A percentile compares a stretch with the other conserved stretches of the same genome.
phyloP scores from a whole-genome alignment of 2,888 invertebrate species.

The Periphyllus acericola region DNA sequence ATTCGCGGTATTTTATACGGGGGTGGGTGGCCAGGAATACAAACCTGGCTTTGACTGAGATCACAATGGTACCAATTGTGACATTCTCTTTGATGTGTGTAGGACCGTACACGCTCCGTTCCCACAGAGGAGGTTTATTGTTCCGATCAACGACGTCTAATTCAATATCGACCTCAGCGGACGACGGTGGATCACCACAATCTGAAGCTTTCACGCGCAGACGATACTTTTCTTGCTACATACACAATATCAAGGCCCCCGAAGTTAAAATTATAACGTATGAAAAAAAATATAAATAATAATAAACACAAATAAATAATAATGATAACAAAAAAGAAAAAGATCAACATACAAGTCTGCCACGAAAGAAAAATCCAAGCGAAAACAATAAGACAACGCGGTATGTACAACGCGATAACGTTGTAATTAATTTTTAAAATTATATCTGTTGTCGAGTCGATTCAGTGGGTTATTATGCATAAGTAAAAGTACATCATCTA shows the following conservation, averaged over 20 bases:
- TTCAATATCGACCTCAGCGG: slow-evolving; percentile 96
- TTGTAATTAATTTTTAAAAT: not conserved
- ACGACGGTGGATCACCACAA: slow-evolving; percentile 90
- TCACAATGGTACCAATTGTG: slow-evolving; percentile 98
- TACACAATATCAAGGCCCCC: slow-evolving; percentile 67
- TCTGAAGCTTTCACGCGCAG: slow-evolving; percentile 97
- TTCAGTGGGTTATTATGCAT: not conserved
- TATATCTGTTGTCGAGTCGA: not conserved
- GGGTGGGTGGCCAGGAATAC: slow-evolving; percentile 63
- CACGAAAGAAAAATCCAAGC: slow-evolving; percentile 34
- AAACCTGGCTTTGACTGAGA: slow-evolving; percentile 95
- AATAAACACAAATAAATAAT: slow-evolving; percentile 58
- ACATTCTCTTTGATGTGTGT: slow-evolving; percentile 98
- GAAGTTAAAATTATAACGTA: slow-evolving; percentile 63
- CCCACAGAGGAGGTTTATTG: slow-evolving; percentile 98
- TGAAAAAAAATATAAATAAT: slow-evolving; percentile 68
- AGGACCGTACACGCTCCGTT: slow-evolving; percentile 94
- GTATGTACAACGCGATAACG: not conserved
- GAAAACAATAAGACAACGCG: slow-evolving; percentile 7
- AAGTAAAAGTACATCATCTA: not conserved
- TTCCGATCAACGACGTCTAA: slow-evolving; percentile 98
- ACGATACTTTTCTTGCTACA: slow-evolving; percentile 94
- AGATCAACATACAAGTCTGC: slow-evolving; percentile 22
- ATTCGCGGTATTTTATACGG: not conserved
- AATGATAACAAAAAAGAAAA: slow-evolving; percentile 47